Evolutionary conservation across 1,140 invertebrate species (phyloP), one percentile per base, ranked within the genome.

Genomic region (Campoletis sonorensis): DNA sequence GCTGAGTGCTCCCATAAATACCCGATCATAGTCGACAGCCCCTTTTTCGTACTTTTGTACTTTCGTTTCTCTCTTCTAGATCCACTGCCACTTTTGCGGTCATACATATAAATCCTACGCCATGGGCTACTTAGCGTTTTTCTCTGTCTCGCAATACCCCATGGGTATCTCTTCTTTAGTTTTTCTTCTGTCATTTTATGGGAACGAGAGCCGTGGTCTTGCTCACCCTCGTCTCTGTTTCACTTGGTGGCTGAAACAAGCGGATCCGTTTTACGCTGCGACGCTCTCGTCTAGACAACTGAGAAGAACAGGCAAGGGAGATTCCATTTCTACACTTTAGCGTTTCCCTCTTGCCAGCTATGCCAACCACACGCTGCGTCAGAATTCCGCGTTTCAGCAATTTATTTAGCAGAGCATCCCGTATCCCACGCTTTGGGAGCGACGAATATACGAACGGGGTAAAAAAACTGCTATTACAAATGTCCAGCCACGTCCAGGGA

Each of bases 1-100:
- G 85, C 83, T 88, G 85, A 88, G 87, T 88, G 87, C 87, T 87
- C 85, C 86, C 87, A 88, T 88, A 88, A 88, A 88, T 88, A 88
- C 82, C 84, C 84, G 82, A 88, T 88, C 86, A 86, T 87, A 85
- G 84, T 85, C 51, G 68, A 82, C 81, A 84, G 71, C 77, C 81
- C 79, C 82, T 82, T 81, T 77, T 83, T 81, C 81, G 73, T 79
- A 81, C 75, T 49, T 79, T 33, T 33, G 40, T 40, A 30, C 73
- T 72, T 37, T 73, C 37, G n/a, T 70, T 82, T 64, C 10, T 37
- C 68, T 58, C 21, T 70, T 45, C 40, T 71, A 21, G 54, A 30
- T 77, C 40, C 79, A 72, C 49, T 27, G 27, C 33, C 30, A 11
- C 49, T 68, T 72, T 16, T 54, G n/a, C 45, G n/a, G 51, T 11